Evolutionary conservation across 2,113 vertebrate species (phyloP).

Genomic region (Coptodon bakossiorum): DNA sequence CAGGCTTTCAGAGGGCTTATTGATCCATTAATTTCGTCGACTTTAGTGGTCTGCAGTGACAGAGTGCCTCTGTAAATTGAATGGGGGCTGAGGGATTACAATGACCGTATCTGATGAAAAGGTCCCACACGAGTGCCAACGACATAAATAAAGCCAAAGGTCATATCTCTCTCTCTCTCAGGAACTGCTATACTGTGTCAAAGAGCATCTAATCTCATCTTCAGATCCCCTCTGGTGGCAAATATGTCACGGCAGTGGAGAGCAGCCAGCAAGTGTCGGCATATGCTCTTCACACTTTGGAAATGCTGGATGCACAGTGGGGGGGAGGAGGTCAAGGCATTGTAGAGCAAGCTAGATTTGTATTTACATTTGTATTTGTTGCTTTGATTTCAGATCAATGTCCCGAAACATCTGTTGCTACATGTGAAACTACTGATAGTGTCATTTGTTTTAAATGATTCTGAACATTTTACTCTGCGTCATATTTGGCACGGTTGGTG

Average conservation of each 20-base stretch:
- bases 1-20: slow-evolving; percentile 70
- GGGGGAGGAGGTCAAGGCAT: not conserved
- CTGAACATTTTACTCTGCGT: not conserved
- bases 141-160: slow-evolving; percentile 71
- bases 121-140: slow-evolving; percentile 30
- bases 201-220: not conserved
- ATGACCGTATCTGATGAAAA: slow-evolving; percentile 60
- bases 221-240: slow-evolving; percentile 22
- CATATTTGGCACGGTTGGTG: not conserved
- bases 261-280: not conserved
- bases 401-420: not conserved
- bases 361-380: not conserved
- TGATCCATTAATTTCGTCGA: slow-evolving; percentile 75
- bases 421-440: not conserved
- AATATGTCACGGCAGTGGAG: not conserved
- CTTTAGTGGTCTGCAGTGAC: slow-evolving; percentile 68
- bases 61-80: slow-evolving; percentile 66
- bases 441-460: not conserved
- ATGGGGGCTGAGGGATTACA: slow-evolving; percentile 66
- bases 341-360: not conserved
- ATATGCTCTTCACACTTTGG: not conserved
- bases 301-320: not conserved
- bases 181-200: not conserved
- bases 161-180: slow-evolving; percentile 19
- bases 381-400: not conserved